Evolutionary conservation across 2,113 vertebrate species (phyloP).

Genomic region (Charina bottae): DNA sequence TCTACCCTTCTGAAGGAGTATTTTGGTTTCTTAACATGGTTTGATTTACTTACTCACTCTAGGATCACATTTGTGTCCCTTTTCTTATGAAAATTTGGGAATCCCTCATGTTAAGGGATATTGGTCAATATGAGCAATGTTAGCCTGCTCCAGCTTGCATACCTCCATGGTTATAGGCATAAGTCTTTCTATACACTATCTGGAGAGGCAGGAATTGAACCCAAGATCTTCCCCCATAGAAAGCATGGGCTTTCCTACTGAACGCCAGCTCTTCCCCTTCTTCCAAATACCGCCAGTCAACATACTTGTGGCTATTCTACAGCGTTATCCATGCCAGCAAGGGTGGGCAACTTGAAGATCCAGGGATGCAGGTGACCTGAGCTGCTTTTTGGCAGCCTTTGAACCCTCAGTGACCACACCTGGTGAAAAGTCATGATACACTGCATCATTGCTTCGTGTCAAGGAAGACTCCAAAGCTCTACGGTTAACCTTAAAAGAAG

Average conservation of each 20-base stretch:
- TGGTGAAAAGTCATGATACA: not conserved
- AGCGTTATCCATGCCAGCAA: not conserved
- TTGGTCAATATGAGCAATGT: not conserved
- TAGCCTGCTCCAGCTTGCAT: not conserved
- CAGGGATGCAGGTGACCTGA: not conserved
- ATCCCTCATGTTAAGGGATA: not conserved
- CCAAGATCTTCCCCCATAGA: not conserved
- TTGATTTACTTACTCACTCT: slow-evolving; percentile 52
- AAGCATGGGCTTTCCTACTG: not conserved
- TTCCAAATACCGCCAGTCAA: not conserved
- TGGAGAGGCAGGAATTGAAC: not conserved
- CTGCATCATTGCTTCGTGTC: not conserved
- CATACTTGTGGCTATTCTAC: not conserved
- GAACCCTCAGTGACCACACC: not conserved
- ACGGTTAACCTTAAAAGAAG: not conserved
- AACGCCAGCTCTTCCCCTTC: not conserved
- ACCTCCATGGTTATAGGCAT: not conserved
- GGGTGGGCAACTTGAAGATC: not conserved
- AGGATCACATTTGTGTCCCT: not conserved
- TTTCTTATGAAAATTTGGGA: not conserved
- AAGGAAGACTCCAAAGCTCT: not conserved
- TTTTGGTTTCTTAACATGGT: slow-evolving; percentile 42
- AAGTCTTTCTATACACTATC: not conserved
- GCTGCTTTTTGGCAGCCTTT: not conserved
- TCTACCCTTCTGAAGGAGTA: slow-evolving; percentile 42